Conservation (phyloP, 1,140 invertebrate species). For the Sycobia sp. region DNA sequence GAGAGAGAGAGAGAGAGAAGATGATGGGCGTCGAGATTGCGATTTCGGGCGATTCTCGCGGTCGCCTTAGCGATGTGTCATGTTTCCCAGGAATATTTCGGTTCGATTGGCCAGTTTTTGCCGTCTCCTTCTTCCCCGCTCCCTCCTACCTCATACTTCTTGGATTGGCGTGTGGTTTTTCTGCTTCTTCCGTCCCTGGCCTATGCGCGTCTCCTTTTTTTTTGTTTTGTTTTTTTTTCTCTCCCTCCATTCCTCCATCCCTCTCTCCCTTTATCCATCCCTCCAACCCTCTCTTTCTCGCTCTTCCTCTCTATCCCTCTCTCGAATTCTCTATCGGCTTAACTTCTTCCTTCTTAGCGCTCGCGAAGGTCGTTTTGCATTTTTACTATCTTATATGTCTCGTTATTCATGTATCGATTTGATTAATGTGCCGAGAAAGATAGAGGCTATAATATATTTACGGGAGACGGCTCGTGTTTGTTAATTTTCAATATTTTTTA, state of each 20-base stretch:
- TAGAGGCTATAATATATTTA: not conserved
- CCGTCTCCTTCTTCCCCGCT: slow-evolving; percentile 4
- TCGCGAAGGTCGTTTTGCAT: slow-evolving; percentile 25
- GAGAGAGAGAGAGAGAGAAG: not conserved
- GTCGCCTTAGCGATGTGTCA: slow-evolving; percentile 23
- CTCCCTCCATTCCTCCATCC: not conserved
- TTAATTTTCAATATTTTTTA: slow-evolving; percentile 8
- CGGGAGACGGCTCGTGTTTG: not conserved
- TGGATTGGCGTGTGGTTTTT: slow-evolving; percentile 10
- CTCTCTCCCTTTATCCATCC: not conserved
- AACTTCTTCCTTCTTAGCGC: slow-evolving; percentile 7
- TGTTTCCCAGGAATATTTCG: slow-evolving; percentile 36
- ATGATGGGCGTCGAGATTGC: slow-evolving; percentile 29
- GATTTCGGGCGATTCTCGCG: slow-evolving; percentile 20
- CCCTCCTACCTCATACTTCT: slow-evolving; percentile 1
- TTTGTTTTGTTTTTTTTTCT: too few relatives aligned
- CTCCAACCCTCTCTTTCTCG: too few relatives aligned
- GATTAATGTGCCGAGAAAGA: slow-evolving; percentile 19
- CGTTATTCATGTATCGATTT: slow-evolving; percentile 34
- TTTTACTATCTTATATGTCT: slow-evolving; percentile 22
- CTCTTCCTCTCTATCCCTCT: not conserved
- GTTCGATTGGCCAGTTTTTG: slow-evolving; percentile 23
- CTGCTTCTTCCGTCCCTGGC: slow-evolving; percentile 7
- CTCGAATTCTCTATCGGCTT: not conserved
- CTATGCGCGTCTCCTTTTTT: slow-evolving; percentile 6